Percentiles rank a stretch among this genome's conserved stretches.
Evolutionary conservation across 2,113 vertebrate species (phyloP).

Genomic region (Gasterosteus nipponicus): DNA sequence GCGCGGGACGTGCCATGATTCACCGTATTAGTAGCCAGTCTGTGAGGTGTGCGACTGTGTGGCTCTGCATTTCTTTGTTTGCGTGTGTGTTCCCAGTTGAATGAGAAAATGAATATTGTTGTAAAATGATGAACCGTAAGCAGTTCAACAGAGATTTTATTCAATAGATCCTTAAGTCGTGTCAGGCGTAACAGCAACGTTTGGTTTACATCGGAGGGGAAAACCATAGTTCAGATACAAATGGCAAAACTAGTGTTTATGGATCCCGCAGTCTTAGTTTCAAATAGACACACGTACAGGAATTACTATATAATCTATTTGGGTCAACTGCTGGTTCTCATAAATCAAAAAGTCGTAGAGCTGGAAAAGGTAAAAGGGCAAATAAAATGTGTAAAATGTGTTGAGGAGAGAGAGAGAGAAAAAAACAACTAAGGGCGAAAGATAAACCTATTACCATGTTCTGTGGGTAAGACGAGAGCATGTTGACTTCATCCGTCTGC

Average conservation of each 20-base stretch:
- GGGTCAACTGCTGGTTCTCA: constrained; percentile 9
- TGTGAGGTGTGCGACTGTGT: constrained; percentile 44
- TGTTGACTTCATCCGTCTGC: constrained; percentile 78
- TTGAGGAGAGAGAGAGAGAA: background rate
- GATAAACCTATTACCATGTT: constrained; percentile 72
- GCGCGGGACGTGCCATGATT: constrained; percentile 77
- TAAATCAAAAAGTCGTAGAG: constrained; percentile 42
- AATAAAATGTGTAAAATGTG: constrained; percentile 40
- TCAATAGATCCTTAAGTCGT: constrained; percentile 30
- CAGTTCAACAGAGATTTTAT: constrained; percentile 35
- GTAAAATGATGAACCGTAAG: constrained; percentile 56
- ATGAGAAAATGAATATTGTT: constrained; percentile 35
- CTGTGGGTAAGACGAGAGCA: constrained; percentile 64
- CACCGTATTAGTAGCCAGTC: constrained; percentile 63
- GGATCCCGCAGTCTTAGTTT: constrained; percentile 19
- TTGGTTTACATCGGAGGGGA: constrained; percentile 42
- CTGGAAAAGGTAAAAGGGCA: constrained; percentile 41
- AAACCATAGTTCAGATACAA: constrained; percentile 50
- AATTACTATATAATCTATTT: constrained; percentile 31
- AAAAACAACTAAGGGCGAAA: constrained; percentile 54
- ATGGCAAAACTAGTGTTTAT: constrained; percentile 15
- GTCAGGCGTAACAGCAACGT: constrained; percentile 40
- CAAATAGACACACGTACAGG: constrained; percentile 2
- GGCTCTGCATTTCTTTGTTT: constrained; percentile 13
- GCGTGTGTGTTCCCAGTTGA: constrained; percentile 19